Evolutionary conservation across 2,113 vertebrate genomes (phyloP), one percentile per base, ranked within the genome.

Genomic region (Chaetodon trifascialis): DNA sequence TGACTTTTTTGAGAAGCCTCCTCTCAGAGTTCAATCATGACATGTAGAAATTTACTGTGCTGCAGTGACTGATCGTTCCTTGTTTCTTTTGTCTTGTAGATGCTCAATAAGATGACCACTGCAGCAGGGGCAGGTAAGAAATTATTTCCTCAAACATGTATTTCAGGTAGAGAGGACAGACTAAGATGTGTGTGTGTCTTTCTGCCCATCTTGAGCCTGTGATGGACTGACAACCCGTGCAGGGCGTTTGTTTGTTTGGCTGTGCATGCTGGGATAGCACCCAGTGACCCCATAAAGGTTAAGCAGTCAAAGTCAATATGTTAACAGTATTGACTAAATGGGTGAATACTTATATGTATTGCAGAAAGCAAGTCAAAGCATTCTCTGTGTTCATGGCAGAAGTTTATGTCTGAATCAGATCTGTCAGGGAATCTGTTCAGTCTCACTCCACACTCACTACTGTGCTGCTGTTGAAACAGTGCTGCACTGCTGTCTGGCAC

Each of bases 101-200:
- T 95, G 80, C 93, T 93, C 88, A 94, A 94, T 76, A 95, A 94
- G 83, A 86, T 79, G 89, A 94, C 82, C 86, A 93, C 87, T 67
- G 91, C 94, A 87, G 91, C 89, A 75, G 79, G 64, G 15, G 91
- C 95, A 94, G 97, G 97, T 98, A 96, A 95, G 30, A 30, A 3
- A 30, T 30, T 30, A 30, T 30, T 30, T 30, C 30, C 30, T 30
- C 19, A 74, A 52, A 73, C 49, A 38, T 46, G n/a, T 2, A 8
- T 3, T 44, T 58, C 54, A 73, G 52, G 21, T 30, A 38, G 17
- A 54, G 52, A 51, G 6, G 8, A 64, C 54, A 30, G 23, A 23
- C 19, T 73, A 10, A 58, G 42, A 40, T 49, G 12, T 62, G 5
- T 40, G 23, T 55, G 11, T 14, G 21, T 65, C 59, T 4, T 30